These are phyloP conservation scores for Campoplex nolae DNA, from an alignment of 2,888 invertebrate genomes.

Conservation along the genomic window DNA sequence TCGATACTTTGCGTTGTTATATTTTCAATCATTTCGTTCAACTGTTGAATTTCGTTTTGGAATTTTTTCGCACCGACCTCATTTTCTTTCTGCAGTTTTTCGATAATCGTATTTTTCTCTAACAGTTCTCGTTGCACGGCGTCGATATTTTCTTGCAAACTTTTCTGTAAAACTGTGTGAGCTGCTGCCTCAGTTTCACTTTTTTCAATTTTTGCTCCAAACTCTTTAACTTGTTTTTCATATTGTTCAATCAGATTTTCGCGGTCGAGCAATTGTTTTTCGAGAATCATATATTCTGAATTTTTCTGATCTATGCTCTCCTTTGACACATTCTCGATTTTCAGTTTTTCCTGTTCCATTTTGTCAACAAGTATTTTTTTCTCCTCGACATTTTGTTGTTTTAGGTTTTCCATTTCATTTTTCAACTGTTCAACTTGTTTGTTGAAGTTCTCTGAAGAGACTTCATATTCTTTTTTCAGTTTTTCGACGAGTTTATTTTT, in stretches of 20 bases:
- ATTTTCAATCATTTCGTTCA: conserved; percentile 79
- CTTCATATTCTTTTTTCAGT: background rate
- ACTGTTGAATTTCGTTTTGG: conserved; percentile 78
- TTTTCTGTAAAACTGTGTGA: background rate
- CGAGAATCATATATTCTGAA: background rate
- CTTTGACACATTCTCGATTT: background rate
- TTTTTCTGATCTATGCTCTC: background rate
- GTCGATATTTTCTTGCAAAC: background rate
- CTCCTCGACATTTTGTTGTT: background rate
- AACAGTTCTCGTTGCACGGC: background rate
- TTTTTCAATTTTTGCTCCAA: background rate
- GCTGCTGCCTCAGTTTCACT: background rate
- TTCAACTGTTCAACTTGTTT: background rate
- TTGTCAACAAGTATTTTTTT: background rate
- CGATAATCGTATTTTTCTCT: conserved; percentile 51
- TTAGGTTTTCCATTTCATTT: background rate
- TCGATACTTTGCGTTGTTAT: conserved; percentile 83
- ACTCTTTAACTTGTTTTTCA: background rate
- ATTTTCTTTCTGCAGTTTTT: conserved; percentile 72
- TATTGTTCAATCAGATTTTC: background rate
- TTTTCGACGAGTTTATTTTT: background rate
- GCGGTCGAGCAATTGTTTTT: background rate
- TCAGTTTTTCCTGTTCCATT: background rate
- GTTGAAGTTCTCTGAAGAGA: background rate
- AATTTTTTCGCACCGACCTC: conserved; percentile 75